These are phyloP conservation scores for Archocentrus centrarchus DNA, from an alignment of 2,113 vertebrate genomes.

Conservation along the genomic window DNA sequence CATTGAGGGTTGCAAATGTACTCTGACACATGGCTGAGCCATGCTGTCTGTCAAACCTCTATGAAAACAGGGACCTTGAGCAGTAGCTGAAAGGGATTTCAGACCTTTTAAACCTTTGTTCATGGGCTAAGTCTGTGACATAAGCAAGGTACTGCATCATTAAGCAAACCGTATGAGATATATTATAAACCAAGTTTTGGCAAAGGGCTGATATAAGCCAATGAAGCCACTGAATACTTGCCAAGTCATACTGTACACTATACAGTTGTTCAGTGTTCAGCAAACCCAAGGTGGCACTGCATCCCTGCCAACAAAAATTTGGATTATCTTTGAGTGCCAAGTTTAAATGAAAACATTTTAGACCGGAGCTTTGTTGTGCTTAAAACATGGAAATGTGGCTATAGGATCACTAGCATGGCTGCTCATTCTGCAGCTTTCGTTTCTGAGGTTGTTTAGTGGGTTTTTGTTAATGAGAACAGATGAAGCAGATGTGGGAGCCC, in stretches of 20 bases:
- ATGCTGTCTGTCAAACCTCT: slow-evolving; percentile 38
- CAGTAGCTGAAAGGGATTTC: slow-evolving; percentile 54
- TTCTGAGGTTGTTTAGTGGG: neutral
- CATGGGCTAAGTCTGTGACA: slow-evolving; percentile 28
- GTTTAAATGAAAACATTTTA: slow-evolving; percentile 2
- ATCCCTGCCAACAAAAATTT: neutral
- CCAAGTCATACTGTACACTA: neutral
- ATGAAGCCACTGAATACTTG: neutral
- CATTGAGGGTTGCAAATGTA: slow-evolving; percentile 39
- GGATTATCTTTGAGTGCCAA: neutral
- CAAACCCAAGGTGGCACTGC: neutral
- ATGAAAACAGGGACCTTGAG: slow-evolving; percentile 39
- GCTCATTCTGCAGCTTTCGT: neutral
- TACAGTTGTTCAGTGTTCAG: neutral
- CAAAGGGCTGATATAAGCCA: neutral
- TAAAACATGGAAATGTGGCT: neutral
- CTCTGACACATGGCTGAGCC: slow-evolving; percentile 44
- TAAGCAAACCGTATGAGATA: slow-evolving; percentile 41
- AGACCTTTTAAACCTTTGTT: slow-evolving; percentile 40
- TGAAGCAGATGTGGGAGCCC: neutral
- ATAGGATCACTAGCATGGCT: neutral
- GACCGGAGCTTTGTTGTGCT: neutral
- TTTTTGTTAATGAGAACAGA: slow-evolving; percentile 5
- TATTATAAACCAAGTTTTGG: slow-evolving; percentile 3
- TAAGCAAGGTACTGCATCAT: slow-evolving; percentile 56